Conservation (phyloP, 1,140 invertebrate species). For the Diploscapter pachys region DNA sequence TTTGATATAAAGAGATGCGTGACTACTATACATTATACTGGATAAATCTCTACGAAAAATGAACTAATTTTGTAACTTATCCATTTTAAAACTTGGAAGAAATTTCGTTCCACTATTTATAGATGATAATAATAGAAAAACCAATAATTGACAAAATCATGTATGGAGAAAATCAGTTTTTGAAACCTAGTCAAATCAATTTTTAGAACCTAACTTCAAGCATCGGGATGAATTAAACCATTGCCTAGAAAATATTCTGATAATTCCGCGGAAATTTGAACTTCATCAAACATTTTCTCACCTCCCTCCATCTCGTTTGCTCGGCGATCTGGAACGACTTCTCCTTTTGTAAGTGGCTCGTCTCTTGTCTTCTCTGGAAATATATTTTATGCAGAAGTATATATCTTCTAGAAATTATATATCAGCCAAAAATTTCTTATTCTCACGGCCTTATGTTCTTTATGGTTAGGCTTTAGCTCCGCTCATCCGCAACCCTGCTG, state of each 20-base stretch:
- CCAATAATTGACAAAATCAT: no score
- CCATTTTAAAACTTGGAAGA: background rate
- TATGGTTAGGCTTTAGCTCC: no score
- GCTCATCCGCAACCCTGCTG: background rate
- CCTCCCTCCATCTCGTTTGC: constrained; percentile 10
- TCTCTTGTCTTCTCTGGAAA: constrained; percentile 1
- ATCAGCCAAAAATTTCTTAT: no score
- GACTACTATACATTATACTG: background rate
- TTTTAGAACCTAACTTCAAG: constrained; percentile 5
- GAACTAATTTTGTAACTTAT: background rate
- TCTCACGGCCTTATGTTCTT: no score
- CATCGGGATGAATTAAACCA: constrained; percentile 1
- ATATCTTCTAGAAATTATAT: no score
- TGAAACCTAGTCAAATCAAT: constrained; percentile 15
- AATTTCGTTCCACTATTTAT: no score
- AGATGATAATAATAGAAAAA: no score
- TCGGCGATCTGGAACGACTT: constrained; percentile 7
- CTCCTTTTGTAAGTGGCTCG: constrained; percentile 16
- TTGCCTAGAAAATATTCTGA: background rate
- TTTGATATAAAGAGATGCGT: background rate
- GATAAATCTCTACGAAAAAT: constrained; percentile 2
- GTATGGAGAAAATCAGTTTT: background rate
- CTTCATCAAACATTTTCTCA: background rate
- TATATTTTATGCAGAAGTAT: background rate
- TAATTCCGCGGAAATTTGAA: background rate